Base-by-base conservation (phyloP, 2,888 invertebrate species). In the Patella depressa region DNA sequence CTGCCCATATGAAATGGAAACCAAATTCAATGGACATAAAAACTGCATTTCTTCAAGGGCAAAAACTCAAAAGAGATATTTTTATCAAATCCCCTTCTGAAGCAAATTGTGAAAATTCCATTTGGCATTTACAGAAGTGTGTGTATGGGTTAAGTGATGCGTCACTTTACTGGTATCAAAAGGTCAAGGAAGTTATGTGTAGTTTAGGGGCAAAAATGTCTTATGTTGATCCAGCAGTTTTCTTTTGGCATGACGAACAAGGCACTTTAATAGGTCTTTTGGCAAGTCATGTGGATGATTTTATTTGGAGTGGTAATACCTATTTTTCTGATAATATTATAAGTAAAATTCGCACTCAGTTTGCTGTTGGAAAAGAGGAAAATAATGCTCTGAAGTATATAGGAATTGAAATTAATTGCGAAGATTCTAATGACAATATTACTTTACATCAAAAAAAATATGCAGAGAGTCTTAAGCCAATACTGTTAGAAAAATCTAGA, bases 231-330 rank as follows among this genome's bases (percentile, higher is more conserved):
- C 65, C 65, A 15, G 72, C 76, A 29, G 76, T 76, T 69, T 78
- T 69, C 54, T 74, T 71, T 53, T n/a, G 24, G 24, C 59, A 65
- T 55, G 53, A 69, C 12, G 71, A 75, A 53, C 53, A 69, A 45
- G 59, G 59, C 5, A 59, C 17, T 59, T 15, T 76, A 15, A 24
- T 55, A n/a, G 78, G 73, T 11, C 59, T 76, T 3, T 34, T 78
- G 57, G 76, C 76, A 70, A 69, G 79, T 57, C 76, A 79, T 74
- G 76, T 79, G 14, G 79, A 79, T 71, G 75, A 70, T 53, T 75
- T 75, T 29, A 69, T 71, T 15, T 75, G 75, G 75, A 70, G 70
- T 19, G 75, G 75, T 24, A 75, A 69, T 70, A 75, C 2, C n/a
- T 29, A 53, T 12, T 79, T 79, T 53, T 59, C 71, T 53, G 19